Base-by-base conservation (phyloP, 2,797 vertebrate genomes). In the Channa striata region DNA sequence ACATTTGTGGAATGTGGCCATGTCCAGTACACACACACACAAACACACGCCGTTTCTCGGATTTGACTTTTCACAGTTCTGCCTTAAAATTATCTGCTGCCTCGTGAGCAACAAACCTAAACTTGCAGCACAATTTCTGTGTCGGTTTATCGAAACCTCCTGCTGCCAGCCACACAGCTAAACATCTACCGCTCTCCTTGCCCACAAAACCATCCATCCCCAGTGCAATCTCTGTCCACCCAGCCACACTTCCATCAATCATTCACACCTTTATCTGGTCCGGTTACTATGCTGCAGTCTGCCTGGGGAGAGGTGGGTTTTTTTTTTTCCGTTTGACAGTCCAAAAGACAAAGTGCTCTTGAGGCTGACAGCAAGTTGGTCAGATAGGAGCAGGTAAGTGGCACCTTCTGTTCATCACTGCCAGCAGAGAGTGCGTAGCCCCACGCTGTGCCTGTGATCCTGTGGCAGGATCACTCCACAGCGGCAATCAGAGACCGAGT, bases 311-410 rank as follows among this genome's bases (percentile, higher is more conserved):
- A 44, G 46, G 54, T 43, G 61, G 37, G 42, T 9, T 16, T 47
- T 50, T 53, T 62, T 59, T 50, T 65, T 43, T 8, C 34, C 39
- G 19, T n/a, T 36, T 74, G 78, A 80, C 78, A 74, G 74, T 34
- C 59, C 33, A 65, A 47, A 80, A 77, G 79, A 82, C 83, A 85
- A 78, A 83, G 72, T 82, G 81, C 69, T 70, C 69, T 82, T n/a
- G 23, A 80, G 63, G 46, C 60, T 82, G 86, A 80, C 83, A 78
- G 76, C 58, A 33, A 39, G 76, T 53, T 11, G 68, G 36, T 77
- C 70, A 62, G 80, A 80, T 52, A 44, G 73, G 54, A 74, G 76
- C 76, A 83, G 76, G 78, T 86, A 86, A 80, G 72, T 83, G 83
- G 72, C 76, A 68, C 68, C 82, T 65, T 67, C 30, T 74, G 83